These are phyloP conservation scores for Myoxocephalus aenaeus DNA, from an alignment of 2,797 vertebrate species.

Conservation along the genomic window DNA sequence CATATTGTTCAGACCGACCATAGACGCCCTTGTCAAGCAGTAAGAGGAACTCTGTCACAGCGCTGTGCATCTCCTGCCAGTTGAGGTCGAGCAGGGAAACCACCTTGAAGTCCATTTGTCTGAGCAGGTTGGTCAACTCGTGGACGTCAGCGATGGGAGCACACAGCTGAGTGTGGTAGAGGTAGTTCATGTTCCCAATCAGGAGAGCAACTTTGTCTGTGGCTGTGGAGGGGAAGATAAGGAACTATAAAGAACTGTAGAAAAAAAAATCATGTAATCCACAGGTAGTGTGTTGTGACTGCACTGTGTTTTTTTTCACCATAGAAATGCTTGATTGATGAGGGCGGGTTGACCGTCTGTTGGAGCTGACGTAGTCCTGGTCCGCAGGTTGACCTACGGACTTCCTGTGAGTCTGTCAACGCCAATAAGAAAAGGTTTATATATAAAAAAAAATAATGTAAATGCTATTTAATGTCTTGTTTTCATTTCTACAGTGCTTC, in stretches of 20 bases:
- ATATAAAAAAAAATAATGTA: too few species aligned
- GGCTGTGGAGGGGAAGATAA: constrained; percentile 71
- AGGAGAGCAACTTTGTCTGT: constrained; percentile 93
- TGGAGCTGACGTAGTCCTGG: constrained; percentile 18
- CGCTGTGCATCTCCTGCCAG: constrained; percentile 90
- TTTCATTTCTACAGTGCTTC: background rate
- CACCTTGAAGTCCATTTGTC: constrained; percentile 91
- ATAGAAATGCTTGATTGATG: constrained; percentile 48
- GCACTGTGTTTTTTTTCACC: constrained; percentile 45
- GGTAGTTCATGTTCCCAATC: constrained; percentile 91
- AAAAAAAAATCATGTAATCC: background rate
- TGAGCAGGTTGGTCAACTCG: constrained; percentile 84
- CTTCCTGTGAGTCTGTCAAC: constrained; percentile 45
- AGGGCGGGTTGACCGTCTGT: background rate
- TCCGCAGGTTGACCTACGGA: background rate
- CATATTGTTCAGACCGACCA: constrained; percentile 70
- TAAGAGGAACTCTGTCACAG: constrained; percentile 88
- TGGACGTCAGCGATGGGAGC: constrained; percentile 90
- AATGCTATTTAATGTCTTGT: background rate
- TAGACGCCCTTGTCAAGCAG: constrained; percentile 91
- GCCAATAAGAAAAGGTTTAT: background rate
- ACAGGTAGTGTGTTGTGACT: background rate
- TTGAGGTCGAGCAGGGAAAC: constrained; percentile 90
- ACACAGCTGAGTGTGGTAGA: constrained; percentile 83
- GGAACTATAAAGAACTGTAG: background rate